Conservation (phyloP, 2,888 invertebrate species). For the Corbicula japonica region DNA sequence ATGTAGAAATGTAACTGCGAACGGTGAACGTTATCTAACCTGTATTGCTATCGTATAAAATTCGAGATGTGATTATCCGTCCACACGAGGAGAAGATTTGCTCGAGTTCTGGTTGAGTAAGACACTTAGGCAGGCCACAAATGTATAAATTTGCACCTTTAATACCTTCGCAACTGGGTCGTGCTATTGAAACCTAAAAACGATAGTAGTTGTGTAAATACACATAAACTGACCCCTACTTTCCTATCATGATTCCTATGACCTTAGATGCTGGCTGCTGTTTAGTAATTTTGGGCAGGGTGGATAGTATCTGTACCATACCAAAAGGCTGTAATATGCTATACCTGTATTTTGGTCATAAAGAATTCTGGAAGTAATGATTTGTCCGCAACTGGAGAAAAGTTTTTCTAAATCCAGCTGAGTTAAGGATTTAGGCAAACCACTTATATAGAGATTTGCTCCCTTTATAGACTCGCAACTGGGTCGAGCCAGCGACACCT, state of each 20-base stretch:
- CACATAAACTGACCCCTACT: slow-evolving; percentile 12
- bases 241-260: slow-evolving; percentile 14
- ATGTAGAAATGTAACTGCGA: slow-evolving; percentile 59
- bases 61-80: slow-evolving; percentile 87
- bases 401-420: slow-evolving; percentile 87
- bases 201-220: slow-evolving; percentile 46
- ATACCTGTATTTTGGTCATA: slow-evolving; percentile 87
- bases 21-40: slow-evolving; percentile 80
- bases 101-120: slow-evolving; percentile 87
- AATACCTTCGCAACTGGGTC: slow-evolving; percentile 87
- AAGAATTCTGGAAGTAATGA: slow-evolving; percentile 87
- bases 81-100: slow-evolving; percentile 86
- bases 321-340: slow-evolving; percentile 42
- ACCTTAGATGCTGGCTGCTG: slow-evolving; percentile 4
- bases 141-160: slow-evolving; percentile 87
- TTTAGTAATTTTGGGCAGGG: slow-evolving; percentile 52
- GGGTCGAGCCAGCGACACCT: slow-evolving; percentile 87
- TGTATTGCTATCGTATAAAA: slow-evolving; percentile 87
- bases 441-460: slow-evolving; percentile 87
- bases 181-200: slow-evolving; percentile 87
- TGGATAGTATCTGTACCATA: slow-evolving; percentile 37
- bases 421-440: slow-evolving; percentile 86
- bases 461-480: slow-evolving; percentile 87
- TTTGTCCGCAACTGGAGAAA: slow-evolving; percentile 86
- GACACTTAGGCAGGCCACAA: slow-evolving; percentile 86